These are phyloP conservation scores for Pseudorectes ferrugineus DNA, from an alignment of 2,113 vertebrate species.

Conservation along the genomic window DNA sequence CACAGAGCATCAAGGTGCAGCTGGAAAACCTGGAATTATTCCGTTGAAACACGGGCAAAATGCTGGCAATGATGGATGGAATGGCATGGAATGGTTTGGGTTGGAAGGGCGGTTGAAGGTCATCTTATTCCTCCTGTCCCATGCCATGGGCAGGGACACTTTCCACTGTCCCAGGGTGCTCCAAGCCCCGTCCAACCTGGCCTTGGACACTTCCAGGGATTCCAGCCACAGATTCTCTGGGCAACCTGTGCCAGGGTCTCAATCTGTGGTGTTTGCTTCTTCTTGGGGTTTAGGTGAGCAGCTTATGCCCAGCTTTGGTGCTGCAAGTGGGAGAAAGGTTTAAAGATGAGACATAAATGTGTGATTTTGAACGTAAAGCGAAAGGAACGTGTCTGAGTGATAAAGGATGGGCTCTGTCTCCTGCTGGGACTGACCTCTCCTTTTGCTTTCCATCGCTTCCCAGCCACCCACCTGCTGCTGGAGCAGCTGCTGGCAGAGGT, in stretches of 20 bases:
- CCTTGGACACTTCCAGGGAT: neutral
- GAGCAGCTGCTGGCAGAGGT: neutral
- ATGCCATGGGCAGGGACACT: too few species aligned
- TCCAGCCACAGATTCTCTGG: neutral
- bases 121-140: too few species aligned
- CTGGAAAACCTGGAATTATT: neutral
- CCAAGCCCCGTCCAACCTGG: neutral
- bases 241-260: neutral
- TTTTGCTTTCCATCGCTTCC: neutral
- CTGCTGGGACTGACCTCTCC: neutral
- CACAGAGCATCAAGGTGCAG: neutral
- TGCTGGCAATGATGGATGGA: neutral
- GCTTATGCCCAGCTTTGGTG: neutral
- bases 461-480: neutral
- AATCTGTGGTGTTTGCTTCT: neutral
- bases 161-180: neutral
- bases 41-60: neutral
- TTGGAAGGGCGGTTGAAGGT: neutral
- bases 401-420: neutral
- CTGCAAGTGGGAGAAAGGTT: neutral
- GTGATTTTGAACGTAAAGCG: neutral
- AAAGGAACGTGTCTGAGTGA: fast-evolving
- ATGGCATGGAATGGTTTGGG: neutral
- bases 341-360: neutral
- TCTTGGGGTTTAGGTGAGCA: neutral